Evolutionary conservation across 1,140 invertebrate genomes (phyloP).

Genomic region (Rhyzopertha dominica): DNA sequence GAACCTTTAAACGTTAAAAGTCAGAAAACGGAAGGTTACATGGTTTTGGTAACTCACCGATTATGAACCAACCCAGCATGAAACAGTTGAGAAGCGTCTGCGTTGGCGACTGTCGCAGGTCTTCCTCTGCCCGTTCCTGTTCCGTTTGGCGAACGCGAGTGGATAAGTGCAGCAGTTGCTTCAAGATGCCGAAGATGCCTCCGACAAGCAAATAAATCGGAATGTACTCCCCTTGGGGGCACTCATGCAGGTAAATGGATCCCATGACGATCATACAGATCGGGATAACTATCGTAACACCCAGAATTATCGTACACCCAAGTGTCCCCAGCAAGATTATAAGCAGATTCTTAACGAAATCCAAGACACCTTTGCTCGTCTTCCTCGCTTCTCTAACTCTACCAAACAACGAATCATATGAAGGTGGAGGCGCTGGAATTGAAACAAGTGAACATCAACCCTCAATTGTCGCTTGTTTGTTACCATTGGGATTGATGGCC

Average conservation of each 20-base stretch:
- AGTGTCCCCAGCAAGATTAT: conserved; percentile 59
- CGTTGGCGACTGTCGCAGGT: conserved; percentile 52
- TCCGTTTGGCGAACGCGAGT: conserved; percentile 49
- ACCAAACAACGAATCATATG: conserved; percentile 64
- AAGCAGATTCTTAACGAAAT: conserved; percentile 59
- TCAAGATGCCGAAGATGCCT: conserved; percentile 57
- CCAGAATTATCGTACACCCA: conserved; percentile 59
- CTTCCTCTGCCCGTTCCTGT: conserved; percentile 52
- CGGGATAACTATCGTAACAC: conserved; percentile 58
- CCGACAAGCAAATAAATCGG: conserved; percentile 66
- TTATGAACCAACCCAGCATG: conserved; percentile 62
- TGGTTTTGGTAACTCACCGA: too few relatives aligned
- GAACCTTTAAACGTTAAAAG: conserved; percentile 48
- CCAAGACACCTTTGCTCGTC: conserved; percentile 55
- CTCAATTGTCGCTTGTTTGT: neutral
- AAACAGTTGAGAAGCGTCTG: conserved; percentile 61
- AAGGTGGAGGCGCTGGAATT: conserved; percentile 57
- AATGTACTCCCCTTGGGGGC: conserved; percentile 62
- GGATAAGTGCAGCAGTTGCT: conserved; percentile 57
- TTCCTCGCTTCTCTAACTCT: conserved; percentile 58
- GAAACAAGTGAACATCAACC: conserved; percentile 5
- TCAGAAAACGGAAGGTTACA: neutral
- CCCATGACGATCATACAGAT: conserved; percentile 64
- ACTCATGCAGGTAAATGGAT: conserved; percentile 59
- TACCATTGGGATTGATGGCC: conserved; percentile 56